Evolutionary conservation across 37 sponge, comb jelly and placozoan species (phyloP).

Genomic region (Diacarnus erythraeanus): DNA sequence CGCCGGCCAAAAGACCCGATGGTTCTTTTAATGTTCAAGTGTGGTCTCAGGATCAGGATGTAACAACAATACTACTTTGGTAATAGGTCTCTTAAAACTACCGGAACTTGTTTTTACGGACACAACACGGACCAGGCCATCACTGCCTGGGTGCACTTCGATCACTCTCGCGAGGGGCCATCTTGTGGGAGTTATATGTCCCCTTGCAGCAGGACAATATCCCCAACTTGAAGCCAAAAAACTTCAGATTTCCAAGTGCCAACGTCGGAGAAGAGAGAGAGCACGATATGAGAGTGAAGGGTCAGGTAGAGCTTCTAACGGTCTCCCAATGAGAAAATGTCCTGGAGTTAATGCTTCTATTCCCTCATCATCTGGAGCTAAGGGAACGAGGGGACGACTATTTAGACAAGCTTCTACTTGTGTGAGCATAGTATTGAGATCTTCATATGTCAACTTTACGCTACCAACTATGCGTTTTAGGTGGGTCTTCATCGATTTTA

Average conservation of each 20-base stretch:
- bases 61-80: conserved; percentile 25
- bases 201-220: conserved; percentile 12
- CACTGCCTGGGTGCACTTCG: conserved; percentile 26
- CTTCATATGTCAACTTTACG: conserved; percentile 28
- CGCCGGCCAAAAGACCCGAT: too few species aligned
- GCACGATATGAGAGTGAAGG: not conserved
- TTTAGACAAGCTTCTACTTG: conserved; percentile 37
- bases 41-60: too few species aligned
- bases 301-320: conserved; percentile 22
- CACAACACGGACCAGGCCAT: conserved; percentile 21
- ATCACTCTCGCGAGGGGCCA: conserved; percentile 34
- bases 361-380: conserved; percentile 13
- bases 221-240: conserved; percentile 7
- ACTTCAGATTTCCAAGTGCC: not conserved
- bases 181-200: conserved; percentile 8
- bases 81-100: conserved; percentile 19
- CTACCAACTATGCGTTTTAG: conserved; percentile 3
- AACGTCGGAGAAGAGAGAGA: conserved; percentile 1
- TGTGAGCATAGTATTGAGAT: conserved; percentile 17
- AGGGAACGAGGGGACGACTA: conserved; percentile 18
- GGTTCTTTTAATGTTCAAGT: too few species aligned
- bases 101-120: conserved; percentile 18
- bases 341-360: conserved; percentile 25
- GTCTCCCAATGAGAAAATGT: conserved; percentile 28
- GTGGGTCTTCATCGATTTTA: conserved; percentile 12